phyloP scores from a whole-genome alignment of 2,797 vertebrate genomes.

The Dermochelys coriacea region DNA sequence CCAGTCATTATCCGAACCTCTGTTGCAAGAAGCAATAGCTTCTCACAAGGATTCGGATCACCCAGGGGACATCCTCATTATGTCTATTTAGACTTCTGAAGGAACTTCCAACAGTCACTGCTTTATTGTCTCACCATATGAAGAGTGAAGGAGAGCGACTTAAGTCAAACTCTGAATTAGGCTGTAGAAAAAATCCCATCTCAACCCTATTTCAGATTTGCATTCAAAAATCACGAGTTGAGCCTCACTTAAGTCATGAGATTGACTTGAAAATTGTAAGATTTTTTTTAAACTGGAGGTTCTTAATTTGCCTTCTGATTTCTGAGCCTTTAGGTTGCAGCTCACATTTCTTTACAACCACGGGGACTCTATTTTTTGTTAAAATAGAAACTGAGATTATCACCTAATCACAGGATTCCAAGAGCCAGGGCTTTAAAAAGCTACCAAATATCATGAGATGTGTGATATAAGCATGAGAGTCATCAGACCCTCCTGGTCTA shows the following conservation, averaged over 20 bases:
- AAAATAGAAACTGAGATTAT: neutral
- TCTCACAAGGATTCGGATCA: neutral
- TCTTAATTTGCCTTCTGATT: neutral
- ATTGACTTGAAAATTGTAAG: neutral
- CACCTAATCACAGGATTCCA: neutral
- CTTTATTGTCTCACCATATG: neutral
- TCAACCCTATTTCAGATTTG: neutral
- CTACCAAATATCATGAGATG: neutral
- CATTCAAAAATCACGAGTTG: neutral
- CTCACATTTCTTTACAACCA: neutral
- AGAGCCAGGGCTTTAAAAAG: neutral
- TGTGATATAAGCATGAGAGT: neutral
- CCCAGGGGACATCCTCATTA: neutral
- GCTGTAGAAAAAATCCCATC: neutral
- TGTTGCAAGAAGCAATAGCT: fast-evolving
- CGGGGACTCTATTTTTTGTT: neutral
- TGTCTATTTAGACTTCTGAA: neutral
- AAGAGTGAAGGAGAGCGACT: neutral
- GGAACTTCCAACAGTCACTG: neutral
- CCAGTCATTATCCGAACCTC: neutral
- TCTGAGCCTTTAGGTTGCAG: neutral
- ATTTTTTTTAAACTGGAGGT: neutral
- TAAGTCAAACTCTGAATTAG: neutral
- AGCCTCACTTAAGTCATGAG: no score
- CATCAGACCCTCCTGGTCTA: neutral